Evolutionary conservation across 2,888 invertebrate species (phyloP), one percentile per base, ranked within the genome.

Genomic region (Lithosia quadra): DNA sequence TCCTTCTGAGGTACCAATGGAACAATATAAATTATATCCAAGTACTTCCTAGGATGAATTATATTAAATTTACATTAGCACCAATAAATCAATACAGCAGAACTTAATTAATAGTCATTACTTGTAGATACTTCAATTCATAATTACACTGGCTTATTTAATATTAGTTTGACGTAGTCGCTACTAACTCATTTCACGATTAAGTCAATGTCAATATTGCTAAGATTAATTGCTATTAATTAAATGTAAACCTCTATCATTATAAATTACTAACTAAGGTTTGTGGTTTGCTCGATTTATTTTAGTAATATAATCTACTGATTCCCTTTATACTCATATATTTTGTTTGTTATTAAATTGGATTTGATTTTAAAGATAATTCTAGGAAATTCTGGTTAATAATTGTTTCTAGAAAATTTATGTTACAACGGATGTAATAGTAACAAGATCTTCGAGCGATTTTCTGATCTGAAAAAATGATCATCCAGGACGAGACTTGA

Each of bases 191-290:
- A 22, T 56, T 24, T 18, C 7, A 13, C 18, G 24, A 56, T 15
- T 56, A 18, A 28, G 24, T 56, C 56, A 56, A 56, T 56, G 28
- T 56, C 56, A 56, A 24, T 24, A 56, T 15, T 15, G 28, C 56
- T 56, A 24, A 56, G 56, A 56, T 56, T 56, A 56, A 56, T 56
- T 56, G 18, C 56, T 28, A 56, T 56, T 56, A 24, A 24, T 15
- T 56, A 15, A 24, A 56, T 28, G 24, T 56, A 15, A 15, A 7
- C 56, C 28, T 28, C 15, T 2, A 28, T 28, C 10, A 28, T 49
- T 49, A 49, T n/a, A n/a, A 49, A 49, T n/a, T 49, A n/a, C 9
- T 7, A n/a, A 49, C n/a, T 49, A n/a, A 9, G 49, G 9, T 11
- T 56, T 56, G 28, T 21, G 13, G 21, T 53, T 11, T 3, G 24